Conservation (phyloP, 92 coral and sea anemone genomes). For the Desmophyllum pertusum region DNA sequence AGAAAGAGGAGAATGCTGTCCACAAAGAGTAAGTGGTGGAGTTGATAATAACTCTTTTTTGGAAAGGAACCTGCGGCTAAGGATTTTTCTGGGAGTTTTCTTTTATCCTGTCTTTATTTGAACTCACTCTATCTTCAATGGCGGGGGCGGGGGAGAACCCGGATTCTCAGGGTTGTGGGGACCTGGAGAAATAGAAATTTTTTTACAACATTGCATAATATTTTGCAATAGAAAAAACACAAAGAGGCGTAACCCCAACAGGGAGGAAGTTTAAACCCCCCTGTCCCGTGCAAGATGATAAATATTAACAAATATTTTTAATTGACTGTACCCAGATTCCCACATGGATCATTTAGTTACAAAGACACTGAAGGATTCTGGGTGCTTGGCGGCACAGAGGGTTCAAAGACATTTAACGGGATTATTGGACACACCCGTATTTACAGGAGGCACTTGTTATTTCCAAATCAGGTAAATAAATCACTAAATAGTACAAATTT, state of each 20-base stretch:
- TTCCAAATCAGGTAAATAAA: conserved; percentile 39
- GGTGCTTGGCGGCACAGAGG: conserved; percentile 88
- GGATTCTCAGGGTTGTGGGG: neutral
- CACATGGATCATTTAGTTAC: conserved; percentile 70
- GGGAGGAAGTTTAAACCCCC: too few species aligned
- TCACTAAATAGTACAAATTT: neutral
- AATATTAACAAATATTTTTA: neutral
- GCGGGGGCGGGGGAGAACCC: too few species aligned
- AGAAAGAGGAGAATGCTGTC: conserved; percentile 56
- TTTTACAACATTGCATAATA: too few species aligned
- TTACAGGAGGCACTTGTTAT: conserved; percentile 62
- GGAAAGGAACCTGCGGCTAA: too few species aligned
- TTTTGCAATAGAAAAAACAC: too few species aligned
- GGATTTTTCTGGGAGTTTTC: neutral
- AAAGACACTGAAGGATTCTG: conserved; percentile 95
- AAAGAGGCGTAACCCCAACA: too few species aligned
- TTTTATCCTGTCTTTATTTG: neutral
- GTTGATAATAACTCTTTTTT: too few species aligned
- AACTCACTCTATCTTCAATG: neutral
- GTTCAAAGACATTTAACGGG: conserved; percentile 79
- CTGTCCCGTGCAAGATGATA: neutral
- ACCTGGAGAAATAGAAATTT: neutral
- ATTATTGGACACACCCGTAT: conserved; percentile 87
- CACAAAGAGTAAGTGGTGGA: conserved; percentile 68
- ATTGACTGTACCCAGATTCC: conserved; percentile 59